A percentile compares a stretch with the other conserved stretches of the same genome.
Evolutionary conservation across 1,140 invertebrate genomes (phyloP).

Genomic region (Gyrodactylus salaris): DNA sequence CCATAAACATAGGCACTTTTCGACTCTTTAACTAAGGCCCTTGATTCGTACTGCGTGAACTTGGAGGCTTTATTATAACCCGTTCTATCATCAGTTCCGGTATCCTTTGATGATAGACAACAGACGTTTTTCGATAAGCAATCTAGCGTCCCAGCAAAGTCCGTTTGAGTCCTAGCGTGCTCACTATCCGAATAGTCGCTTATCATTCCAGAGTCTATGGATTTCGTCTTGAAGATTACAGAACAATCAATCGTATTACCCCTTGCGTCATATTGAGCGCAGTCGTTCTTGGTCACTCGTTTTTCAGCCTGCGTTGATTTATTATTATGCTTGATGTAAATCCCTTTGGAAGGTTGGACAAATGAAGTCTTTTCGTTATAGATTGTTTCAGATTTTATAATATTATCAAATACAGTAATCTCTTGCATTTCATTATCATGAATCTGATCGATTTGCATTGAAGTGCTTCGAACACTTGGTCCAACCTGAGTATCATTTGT

Average conservation of each 20-base stretch:
- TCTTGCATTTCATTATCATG: neutral
- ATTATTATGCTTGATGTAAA: too few species aligned
- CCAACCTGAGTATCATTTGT: neutral
- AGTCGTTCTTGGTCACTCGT: neutral
- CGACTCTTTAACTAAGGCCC: neutral
- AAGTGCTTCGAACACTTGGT: neutral
- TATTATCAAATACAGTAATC: neutral
- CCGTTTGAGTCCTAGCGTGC: neutral
- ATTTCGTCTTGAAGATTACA: neutral
- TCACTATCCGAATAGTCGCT: neutral
- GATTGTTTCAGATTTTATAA: neutral
- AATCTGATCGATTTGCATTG: neutral
- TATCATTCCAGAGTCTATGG: neutral
- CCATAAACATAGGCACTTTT: neutral
- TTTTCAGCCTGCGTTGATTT: neutral
- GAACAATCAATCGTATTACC: neutral
- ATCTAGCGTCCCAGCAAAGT: neutral
- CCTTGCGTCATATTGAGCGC: neutral
- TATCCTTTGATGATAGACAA: neutral
- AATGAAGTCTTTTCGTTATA: neutral
- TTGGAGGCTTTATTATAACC: neutral
- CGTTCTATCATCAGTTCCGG: too few species aligned
- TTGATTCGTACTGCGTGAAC: too few species aligned
- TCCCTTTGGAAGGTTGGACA: too few species aligned
- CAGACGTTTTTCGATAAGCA: neutral